These are phyloP conservation scores for Dioctria linearis DNA, from an alignment of 2,888 invertebrate species.

Conservation along the genomic window DNA sequence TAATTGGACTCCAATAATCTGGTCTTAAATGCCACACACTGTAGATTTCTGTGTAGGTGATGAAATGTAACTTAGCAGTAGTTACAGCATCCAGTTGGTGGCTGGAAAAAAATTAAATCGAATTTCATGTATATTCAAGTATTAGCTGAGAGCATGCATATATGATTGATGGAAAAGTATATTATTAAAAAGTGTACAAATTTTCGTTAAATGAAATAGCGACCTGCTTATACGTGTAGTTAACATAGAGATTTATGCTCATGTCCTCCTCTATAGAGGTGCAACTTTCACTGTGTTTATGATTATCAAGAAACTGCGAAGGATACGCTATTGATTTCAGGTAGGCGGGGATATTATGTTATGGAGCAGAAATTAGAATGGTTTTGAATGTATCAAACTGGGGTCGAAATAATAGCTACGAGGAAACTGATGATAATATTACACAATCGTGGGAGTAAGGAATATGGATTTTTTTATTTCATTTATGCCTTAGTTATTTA, in stretches of 20 bases:
- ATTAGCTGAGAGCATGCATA: constrained; percentile 11
- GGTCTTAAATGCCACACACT: not conserved
- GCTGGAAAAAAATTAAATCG: constrained; percentile 16
- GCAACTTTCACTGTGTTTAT: constrained; percentile 35
- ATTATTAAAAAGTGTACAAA: constrained; percentile 30
- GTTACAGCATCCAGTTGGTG: constrained; percentile 5
- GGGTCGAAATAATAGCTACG: too few relatives aligned
- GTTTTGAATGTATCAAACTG: not conserved
- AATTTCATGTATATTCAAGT: not conserved
- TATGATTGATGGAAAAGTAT: constrained; percentile 41
- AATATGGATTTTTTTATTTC: too few relatives aligned
- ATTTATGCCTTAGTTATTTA: too few relatives aligned
- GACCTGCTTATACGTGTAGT: too few relatives aligned
- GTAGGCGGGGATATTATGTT: not conserved
- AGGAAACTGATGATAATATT: too few relatives aligned
- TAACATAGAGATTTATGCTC: not conserved
- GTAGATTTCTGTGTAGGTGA: constrained; percentile 41
- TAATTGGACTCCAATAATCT: not conserved
- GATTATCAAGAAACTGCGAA: not conserved
- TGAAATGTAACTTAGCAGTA: constrained; percentile 37
- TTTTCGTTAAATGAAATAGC: not conserved
- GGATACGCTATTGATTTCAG: not conserved
- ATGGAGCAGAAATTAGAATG: not conserved
- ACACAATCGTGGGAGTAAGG: too few relatives aligned
- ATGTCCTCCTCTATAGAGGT: not conserved